phyloP scores from a whole-genome alignment of 2,888 invertebrate genomes.

The Thecophora atra region DNA sequence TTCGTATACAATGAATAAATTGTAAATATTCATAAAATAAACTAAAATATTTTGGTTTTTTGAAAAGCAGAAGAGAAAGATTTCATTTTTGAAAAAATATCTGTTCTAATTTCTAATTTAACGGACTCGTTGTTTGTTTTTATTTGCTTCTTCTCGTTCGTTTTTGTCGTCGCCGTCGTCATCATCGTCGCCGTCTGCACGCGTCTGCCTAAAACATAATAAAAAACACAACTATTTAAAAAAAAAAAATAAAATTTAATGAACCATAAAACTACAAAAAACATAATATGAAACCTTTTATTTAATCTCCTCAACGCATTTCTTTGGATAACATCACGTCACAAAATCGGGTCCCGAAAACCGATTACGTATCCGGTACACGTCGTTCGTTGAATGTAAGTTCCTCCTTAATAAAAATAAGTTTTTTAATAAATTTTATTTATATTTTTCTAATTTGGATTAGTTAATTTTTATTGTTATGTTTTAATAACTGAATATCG shows the following conservation, averaged over 20 bases:
- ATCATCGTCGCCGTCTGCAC: too few species aligned
- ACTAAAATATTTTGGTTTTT: neutral
- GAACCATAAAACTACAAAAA: neutral
- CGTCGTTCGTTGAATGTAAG: too few species aligned
- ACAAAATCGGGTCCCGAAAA: neutral
- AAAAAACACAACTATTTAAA: neutral
- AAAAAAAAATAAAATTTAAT: neutral
- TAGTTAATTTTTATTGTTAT: too few species aligned
- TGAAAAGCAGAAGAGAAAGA: neutral
- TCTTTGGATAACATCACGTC: neutral
- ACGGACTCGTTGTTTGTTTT: neutral
- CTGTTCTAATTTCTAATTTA: neutral
- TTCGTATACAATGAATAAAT: too few species aligned
- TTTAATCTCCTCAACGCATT: neutral
- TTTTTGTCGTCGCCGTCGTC: too few species aligned
- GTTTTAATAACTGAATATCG: too few species aligned
- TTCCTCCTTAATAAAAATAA: too few species aligned
- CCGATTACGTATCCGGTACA: too few species aligned
- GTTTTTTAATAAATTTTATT: too few species aligned
- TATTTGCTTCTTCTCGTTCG: neutral
- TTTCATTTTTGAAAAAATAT: neutral
- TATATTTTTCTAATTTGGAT: too few species aligned
- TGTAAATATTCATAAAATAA: neutral
- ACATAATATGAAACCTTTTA: conserved; percentile 1
- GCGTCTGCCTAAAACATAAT: neutral